Evolutionary conservation across 1,140 invertebrate species (phyloP).

Genomic region (Schlechtendalia chinensis): DNA sequence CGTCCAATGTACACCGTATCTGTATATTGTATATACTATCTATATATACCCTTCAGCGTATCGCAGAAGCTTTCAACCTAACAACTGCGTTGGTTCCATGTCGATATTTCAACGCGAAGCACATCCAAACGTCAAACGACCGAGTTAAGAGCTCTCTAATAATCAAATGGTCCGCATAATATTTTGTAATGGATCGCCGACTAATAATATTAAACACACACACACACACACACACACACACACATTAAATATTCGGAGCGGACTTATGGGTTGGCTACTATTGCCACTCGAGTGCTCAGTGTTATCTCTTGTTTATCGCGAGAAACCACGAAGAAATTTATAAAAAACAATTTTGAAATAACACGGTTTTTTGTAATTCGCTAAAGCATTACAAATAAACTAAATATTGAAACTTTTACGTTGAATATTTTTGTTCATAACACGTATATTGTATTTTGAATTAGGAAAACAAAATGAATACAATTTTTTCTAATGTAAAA

Average conservation of each 20-base stretch:
- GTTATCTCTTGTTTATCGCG: too few relatives aligned
- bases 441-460: too few relatives aligned
- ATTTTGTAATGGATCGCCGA: background rate
- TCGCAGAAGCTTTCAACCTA: conserved; percentile 24
- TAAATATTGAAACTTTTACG: too few relatives aligned
- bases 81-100: background rate
- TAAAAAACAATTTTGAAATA: too few relatives aligned
- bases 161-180: background rate
- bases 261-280: too few relatives aligned
- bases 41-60: background rate
- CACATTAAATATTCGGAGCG: background rate
- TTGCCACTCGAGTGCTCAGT: too few relatives aligned
- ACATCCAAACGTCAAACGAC: background rate
- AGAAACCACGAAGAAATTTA: too few relatives aligned
- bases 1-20: background rate
- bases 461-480: too few relatives aligned
- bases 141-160: background rate
- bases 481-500: too few relatives aligned
- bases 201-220: background rate
- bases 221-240: background rate
- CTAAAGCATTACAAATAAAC: too few relatives aligned
- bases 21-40: background rate
- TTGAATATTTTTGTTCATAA: too few relatives aligned
- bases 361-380: too few relatives aligned
- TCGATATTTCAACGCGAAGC: conserved; percentile 14